Evolutionary conservation across 2,113 vertebrate genomes (phyloP), one percentile per base, ranked within the genome.

Genomic region (Lota lota): DNA sequence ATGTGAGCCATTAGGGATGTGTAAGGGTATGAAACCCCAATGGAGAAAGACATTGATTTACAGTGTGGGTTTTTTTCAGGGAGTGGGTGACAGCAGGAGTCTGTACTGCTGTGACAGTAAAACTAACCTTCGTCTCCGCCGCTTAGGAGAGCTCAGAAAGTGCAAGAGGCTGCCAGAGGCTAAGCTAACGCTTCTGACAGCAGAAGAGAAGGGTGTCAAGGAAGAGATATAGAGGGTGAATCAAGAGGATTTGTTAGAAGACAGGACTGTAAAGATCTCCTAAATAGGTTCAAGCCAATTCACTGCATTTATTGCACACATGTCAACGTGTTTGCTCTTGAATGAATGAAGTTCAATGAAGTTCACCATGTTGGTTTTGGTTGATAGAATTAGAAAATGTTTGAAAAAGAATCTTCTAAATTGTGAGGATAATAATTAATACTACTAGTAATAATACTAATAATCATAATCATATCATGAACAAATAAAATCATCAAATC

Each of bases 121-220:
- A 80, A 93, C 90, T 89, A 82, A 93, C 92, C 91, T 91, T 87
- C 88, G 88, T 73, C 80, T 86, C 86, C 87, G 88, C 80, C 76
- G 77, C 84, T 88, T 90, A 85, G 91, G 87, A 89, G 91, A 90
- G 79, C 76, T 88, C 85, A 91, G 78, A 89, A 90, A 90, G 86
- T 79, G 86, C 87, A 89, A 79, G 73, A 93, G 87, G 74, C 82
- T 85, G 63, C 89, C 90, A 75, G 90, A 92, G 68, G 88, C 88
- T 92, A 93, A 90, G 74, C 89, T 91, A 90, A 81, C 76, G 77
- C 89, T 92, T 89, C 90, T 93, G 87, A 85, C n/a, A 80, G 17
- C 36, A 73, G 61, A 74, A 50, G 79, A 54, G 79, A 79, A 81
- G 61, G 72, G 70, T 58, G 83, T 65, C 47, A 85, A 21, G 74